Evolutionary conservation across 1,140 invertebrate genomes (phyloP).

Genomic region (Lerema accius): DNA sequence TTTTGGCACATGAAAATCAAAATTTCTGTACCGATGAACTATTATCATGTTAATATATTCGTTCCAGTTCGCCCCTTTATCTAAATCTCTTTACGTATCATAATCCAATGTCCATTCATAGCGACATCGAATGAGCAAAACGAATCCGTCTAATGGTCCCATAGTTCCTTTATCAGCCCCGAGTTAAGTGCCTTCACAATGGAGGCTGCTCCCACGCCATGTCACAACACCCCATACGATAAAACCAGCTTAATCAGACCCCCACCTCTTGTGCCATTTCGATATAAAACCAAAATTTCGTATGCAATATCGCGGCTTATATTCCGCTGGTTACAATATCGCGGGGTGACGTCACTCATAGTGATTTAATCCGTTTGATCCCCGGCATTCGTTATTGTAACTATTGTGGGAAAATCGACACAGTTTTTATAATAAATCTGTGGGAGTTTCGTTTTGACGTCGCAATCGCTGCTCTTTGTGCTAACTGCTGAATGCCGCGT

Average conservation of each 20-base stretch:
- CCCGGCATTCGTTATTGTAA: conserved; percentile 66
- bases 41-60: conserved; percentile 36
- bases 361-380: conserved; percentile 74
- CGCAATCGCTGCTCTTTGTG: conserved; percentile 53
- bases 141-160: conserved; percentile 79
- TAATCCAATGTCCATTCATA: conserved; percentile 78
- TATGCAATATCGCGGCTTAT: conserved; percentile 42
- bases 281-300: conserved; percentile 16
- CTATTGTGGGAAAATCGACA: conserved; percentile 79
- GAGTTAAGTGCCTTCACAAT: conserved; percentile 80
- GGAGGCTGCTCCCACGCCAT: conserved; percentile 74
- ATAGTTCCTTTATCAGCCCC: conserved; percentile 76
- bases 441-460: conserved; percentile 74
- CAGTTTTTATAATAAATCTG: conserved; percentile 77
- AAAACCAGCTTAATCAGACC: conserved; percentile 51
- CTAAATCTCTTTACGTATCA: conserved; percentile 70
- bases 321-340: conserved; percentile 43
- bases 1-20: conserved; percentile 22
- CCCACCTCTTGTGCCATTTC: conserved; percentile 31
- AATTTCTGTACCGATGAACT: conserved; percentile 25
- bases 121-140: conserved; percentile 76
- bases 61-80: conserved; percentile 49
- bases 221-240: conserved; percentile 74
- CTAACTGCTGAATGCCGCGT: conserved; percentile 34
- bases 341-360: conserved; percentile 56